Base-by-base conservation (phyloP, 2,888 invertebrate species). In the Cephus nigrinus region DNA sequence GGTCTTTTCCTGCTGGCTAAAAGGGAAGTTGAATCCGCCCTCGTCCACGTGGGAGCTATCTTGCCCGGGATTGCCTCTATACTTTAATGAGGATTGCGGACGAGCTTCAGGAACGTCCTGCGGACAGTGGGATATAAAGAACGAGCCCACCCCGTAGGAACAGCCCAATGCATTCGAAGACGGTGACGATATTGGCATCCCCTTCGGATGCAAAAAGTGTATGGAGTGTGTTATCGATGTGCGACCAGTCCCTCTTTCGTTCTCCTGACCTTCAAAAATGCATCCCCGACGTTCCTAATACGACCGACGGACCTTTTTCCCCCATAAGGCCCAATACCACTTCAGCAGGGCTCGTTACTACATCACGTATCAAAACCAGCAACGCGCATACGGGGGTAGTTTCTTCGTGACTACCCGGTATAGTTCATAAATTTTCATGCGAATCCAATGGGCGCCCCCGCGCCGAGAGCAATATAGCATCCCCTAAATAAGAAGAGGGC, bases 351-450 rank as follows among this genome's bases (percentile, higher is more conserved):
- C 0, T 12, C 12, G 23, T 9, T 2, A 23, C 23, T 23, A 9
- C 2, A 23, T 23, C 5, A 9, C 23, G 55, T 55, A 9, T 9
- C 1, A 23, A 23, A 9, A 55, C 9, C 55, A 55, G 9, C 23
- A 3, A 55, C 15, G 1, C 23, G 15, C 9, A 23, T 55, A 55
- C 5, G 23, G 23, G 55, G 9, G 23, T 9, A 23, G 9, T 9
- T 55, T 55, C 55, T 23, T 9, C 9, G 74, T 74, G 82, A 85
- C 83, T 86, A 82, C 80, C 82, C 82, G 78, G 80, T 80, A 79
- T 82, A 73, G 78, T 82, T 86, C 85, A 86, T 86, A 85, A 86
- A 85, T 86, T 86, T 86, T 86, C 84, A 86, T 85, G 81, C 36
- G 35, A 72, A n/a, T 72, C 55, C 79, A 74, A 75, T 34, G 30